Base-by-base conservation (phyloP, 2,797 vertebrate genomes). In the Pyrrhura leucotis region DNA sequence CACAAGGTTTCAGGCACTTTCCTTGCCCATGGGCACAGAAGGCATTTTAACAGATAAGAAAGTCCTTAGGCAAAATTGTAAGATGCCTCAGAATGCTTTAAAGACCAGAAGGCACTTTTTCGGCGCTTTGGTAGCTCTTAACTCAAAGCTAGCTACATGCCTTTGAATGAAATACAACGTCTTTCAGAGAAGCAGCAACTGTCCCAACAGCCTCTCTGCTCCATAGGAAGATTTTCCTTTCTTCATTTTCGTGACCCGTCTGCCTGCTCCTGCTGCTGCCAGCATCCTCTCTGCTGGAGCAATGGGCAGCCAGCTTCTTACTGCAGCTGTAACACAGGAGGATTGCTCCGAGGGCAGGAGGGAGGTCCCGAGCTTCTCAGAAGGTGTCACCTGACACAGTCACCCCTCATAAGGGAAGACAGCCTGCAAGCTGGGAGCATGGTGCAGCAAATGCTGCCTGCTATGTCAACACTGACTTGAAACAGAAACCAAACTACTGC, bases 301-400 rank as follows among this genome's bases (percentile, higher is more conserved):
- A 48, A 23, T 3, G 2, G 23, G 37, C n/a, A 84, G 42, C 54
- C 65, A 58, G 47, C 35, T 86, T 35, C 69, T 44, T 39, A 28
- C n/a, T 74, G 35, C 2, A 3, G 48, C 71, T 59, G 4, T 35
- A 67, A 40, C 0, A 2, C 23, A 47, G 58, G 11, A 72, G 26
- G 26, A 45, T 66, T 63, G 26, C 35, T 84, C 39, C 2, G 18
- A 73, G 65, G 33, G 65, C 37, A 61, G 65, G 18, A 86, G 31
- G 2, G 1, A 68, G 40, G 40, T 76, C n/a, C 44, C 0, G 0
- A 37, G 22, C 31, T 62, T 37, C 66, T 76, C 0, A 0, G 12
- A 42, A 83, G 29, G 4, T 42, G 74, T 62, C 73, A 50, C 39
- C 56, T 69, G n/a, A 29, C 15, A 20, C 2, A 6, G 29, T 53